Evolutionary conservation across 2,797 vertebrate genomes (phyloP).

Genomic region (Crenuchus spilurus): DNA sequence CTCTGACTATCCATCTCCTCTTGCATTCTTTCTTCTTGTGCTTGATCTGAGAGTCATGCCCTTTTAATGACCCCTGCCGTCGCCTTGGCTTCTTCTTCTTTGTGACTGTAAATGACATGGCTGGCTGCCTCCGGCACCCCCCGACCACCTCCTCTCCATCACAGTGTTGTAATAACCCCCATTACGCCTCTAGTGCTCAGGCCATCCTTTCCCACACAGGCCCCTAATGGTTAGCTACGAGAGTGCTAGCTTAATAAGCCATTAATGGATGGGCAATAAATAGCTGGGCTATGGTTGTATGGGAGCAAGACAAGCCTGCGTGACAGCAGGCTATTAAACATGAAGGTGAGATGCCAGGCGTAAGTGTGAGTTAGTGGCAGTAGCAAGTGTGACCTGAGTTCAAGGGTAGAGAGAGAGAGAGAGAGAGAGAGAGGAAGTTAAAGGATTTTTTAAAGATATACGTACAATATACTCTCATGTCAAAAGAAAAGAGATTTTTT

Average conservation of each 20-base stretch:
- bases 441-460: not conserved
- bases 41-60: conserved; percentile 61
- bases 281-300: conserved; percentile 65
- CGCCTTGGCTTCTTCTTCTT: conserved; percentile 66
- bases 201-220: conserved; percentile 48
- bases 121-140: conserved; percentile 78
- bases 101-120: conserved; percentile 75
- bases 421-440: not conserved
- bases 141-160: conserved; percentile 76
- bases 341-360: conserved; percentile 75
- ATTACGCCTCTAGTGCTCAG: conserved; percentile 71
- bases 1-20: not conserved
- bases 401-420: conserved; percentile 49
- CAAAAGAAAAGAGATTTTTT: not conserved
- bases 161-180: conserved; percentile 77
- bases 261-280: conserved; percentile 81
- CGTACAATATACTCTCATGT: too few species aligned
- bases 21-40: conserved; percentile 18
- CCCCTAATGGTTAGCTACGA: conserved; percentile 64
- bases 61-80: conserved; percentile 74
- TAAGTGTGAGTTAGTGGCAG: conserved; percentile 69
- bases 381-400: conserved; percentile 62
- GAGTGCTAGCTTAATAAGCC: conserved; percentile 81
- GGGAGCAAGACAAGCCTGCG: conserved; percentile 64
- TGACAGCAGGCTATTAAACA: conserved; percentile 67